Percentiles rank a stretch among this genome's conserved stretches.
Evolutionary conservation across 2,113 vertebrate species (phyloP).

Genomic region (Boulengerochromis microlepis): DNA sequence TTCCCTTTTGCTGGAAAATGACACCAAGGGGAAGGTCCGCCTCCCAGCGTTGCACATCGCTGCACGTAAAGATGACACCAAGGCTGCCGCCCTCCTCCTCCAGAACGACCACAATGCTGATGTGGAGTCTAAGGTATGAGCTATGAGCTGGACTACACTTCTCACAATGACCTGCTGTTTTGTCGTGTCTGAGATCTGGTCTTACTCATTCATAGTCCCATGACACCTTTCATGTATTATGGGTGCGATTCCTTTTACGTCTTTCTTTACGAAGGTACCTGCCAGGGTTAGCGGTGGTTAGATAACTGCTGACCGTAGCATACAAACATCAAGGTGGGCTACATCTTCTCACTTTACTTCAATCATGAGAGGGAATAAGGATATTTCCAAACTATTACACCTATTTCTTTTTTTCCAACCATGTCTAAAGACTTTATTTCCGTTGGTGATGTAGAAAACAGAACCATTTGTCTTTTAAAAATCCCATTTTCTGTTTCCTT

Average conservation of each 20-base stretch:
- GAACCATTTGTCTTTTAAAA: accelerated
- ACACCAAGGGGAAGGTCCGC: conserved; percentile 96
- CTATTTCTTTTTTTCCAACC: not conserved
- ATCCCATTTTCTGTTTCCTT: not conserved
- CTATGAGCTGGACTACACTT: not conserved
- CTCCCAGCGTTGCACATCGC: conserved; percentile 96
- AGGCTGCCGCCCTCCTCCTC: conserved; percentile 90
- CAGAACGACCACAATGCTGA: conserved; percentile 97
- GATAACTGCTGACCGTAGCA: not conserved
- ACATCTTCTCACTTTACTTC: not conserved
- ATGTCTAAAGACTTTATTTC: not conserved
- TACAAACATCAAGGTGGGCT: not conserved
- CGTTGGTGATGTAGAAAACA: accelerated
- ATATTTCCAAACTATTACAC: not conserved
- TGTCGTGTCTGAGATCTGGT: not conserved
- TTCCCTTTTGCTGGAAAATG: conserved; percentile 93
- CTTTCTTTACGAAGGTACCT: not conserved
- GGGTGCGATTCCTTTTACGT: not conserved
- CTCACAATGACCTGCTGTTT: not conserved
- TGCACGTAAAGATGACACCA: conserved; percentile 95
- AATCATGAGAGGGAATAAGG: not conserved
- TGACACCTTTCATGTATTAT: not conserved
- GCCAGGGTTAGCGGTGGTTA: not conserved
- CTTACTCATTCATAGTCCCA: not conserved
- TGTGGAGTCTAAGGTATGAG: conserved; percentile 92